Base-by-base conservation (phyloP, 1,140 invertebrate genomes). In the Popillia japonica region DNA sequence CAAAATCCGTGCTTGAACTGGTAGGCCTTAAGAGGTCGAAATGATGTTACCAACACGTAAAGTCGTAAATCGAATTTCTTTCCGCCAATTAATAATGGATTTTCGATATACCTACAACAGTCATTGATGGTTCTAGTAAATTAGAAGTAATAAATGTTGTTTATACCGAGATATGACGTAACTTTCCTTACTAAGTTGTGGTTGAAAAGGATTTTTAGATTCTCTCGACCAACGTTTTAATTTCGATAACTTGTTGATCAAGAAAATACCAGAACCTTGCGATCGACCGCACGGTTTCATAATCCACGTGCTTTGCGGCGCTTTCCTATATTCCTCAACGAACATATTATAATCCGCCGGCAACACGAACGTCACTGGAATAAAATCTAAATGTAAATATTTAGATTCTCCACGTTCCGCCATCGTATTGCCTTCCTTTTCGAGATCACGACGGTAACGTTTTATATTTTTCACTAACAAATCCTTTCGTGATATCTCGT, bases 201-300 rank as follows among this genome's bases (percentile, higher is more conserved):
- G 95, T 88, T 96, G 95, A 83, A 95, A 94, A 0, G 93, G 92
- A 78, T 91, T 92, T 87, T 94, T 94, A 2, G 93, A 93, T 86
- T 96, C 94, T 23, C 93, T 89, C 0, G 95, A 96, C 94, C 95
- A 97, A 83, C 94, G 93, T 84, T 96, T 96, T 14, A 97, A 87
- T 87, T 96, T 96, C 0, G 95, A 96, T 48, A 96, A 86, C 88
- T 96, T 96, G 83, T 96, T 96, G 80, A 97, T 96, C 0, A 97
- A 87, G 84, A 96, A 96, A 80, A 97, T 97, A 6, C 95, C 95
- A 6, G 94, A 91, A 0, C 94, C 95, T 86, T 96, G 95, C 11
- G 95, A 96, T 86, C 96, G 94, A 22, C 96, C 96, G 85, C 96
- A 97, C 0, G 97, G 97, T 86, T 98, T 99, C 95, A 99, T 98